Evolutionary conservation across 1,140 invertebrate genomes (phyloP).

Genomic region (Cepaea nemoralis): DNA sequence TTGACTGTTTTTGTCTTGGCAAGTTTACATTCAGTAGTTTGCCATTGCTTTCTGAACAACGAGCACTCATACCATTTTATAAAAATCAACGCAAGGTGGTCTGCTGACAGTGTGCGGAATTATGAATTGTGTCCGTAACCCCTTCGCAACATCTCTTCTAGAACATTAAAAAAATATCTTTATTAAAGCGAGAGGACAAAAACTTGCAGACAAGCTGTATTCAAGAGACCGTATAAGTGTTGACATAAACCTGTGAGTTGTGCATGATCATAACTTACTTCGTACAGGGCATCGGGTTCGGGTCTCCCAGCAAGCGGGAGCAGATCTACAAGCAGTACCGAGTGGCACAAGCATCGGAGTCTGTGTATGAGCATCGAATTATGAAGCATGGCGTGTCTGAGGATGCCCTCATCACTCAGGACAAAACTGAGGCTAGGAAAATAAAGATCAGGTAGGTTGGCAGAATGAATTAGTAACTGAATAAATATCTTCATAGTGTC

Average conservation of each 20-base stretch:
- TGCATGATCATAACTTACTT: neutral
- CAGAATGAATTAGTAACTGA: too few relatives aligned
- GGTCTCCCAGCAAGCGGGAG: constrained; percentile 83
- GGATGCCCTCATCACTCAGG: constrained; percentile 79
- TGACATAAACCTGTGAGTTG: neutral
- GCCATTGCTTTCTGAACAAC: too few relatives aligned
- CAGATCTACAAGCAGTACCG: constrained; percentile 81
- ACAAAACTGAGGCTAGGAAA: constrained; percentile 75
- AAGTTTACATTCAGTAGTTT: too few relatives aligned
- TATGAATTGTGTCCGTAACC: too few relatives aligned
- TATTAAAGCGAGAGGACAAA: too few relatives aligned
- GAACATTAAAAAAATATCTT: too few relatives aligned
- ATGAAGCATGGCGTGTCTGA: constrained; percentile 76
- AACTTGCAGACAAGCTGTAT: neutral
- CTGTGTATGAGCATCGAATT: constrained; percentile 82
- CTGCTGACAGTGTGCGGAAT: too few relatives aligned
- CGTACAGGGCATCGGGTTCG: constrained; percentile 78
- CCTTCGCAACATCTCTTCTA: too few relatives aligned
- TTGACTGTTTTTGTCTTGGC: too few relatives aligned
- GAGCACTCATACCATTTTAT: too few relatives aligned
- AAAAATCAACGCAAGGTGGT: too few relatives aligned
- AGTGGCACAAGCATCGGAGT: constrained; percentile 81
- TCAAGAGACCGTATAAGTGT: neutral
- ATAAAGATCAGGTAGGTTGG: constrained; percentile 75
- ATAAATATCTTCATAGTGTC: too few relatives aligned